Evolutionary conservation across 1,140 invertebrate species (phyloP).

Genomic region (Trichonephila clavipes): DNA sequence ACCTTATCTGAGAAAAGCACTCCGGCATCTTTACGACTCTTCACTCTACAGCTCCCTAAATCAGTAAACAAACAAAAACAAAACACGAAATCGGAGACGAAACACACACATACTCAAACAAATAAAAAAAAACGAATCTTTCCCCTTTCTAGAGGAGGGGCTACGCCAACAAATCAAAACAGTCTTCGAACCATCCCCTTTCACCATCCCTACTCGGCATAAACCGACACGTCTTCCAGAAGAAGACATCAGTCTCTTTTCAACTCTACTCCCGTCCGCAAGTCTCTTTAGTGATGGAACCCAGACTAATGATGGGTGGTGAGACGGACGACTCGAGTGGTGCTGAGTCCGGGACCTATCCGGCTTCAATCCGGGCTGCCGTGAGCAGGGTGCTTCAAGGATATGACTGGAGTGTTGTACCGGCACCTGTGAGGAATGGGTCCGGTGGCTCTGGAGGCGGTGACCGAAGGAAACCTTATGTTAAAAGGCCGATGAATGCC

Average conservation of each 20-base stretch:
- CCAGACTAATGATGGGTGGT: not conserved
- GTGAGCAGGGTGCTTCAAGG: slow-evolving; percentile 83
- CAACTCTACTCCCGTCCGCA: not conserved
- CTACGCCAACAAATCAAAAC: slow-evolving; percentile 18
- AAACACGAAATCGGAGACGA: slow-evolving; percentile 18
- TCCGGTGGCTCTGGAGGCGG: slow-evolving; percentile 70
- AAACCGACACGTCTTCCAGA: not conserved
- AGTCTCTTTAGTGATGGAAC: not conserved
- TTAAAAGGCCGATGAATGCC: slow-evolving; percentile 96
- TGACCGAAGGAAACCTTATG: slow-evolving; percentile 86
- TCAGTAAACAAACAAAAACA: slow-evolving; percentile 23
- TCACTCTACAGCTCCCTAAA: not conserved
- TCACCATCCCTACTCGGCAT: not conserved
- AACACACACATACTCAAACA: not conserved
- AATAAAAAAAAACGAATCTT: not conserved
- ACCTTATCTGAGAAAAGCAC: slow-evolving; percentile 6
- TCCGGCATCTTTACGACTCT: not conserved
- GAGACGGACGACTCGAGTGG: not conserved
- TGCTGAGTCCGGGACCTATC: slow-evolving; percentile 42
- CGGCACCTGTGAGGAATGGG: slow-evolving; percentile 84
- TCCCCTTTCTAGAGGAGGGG: not conserved
- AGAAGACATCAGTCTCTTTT: not conserved
- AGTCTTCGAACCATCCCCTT: not conserved
- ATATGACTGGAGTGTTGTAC: slow-evolving; percentile 91
- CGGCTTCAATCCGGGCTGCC: slow-evolving; percentile 78